Conservation (phyloP, 2,113 vertebrate species). For the Anas platyrhynchos region DNA sequence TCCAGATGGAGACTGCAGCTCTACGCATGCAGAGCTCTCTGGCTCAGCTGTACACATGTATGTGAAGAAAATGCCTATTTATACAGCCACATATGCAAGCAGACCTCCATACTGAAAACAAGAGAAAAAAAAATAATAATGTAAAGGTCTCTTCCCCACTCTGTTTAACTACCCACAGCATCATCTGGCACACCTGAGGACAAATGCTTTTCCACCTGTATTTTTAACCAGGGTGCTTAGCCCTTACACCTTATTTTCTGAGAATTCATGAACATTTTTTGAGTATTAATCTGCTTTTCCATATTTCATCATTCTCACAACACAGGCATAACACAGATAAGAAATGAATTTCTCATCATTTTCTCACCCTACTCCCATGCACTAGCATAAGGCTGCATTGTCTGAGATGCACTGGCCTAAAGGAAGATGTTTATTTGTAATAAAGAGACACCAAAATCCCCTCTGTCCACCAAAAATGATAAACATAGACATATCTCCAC, state of each 20-base stretch:
- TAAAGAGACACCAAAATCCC: slow-evolving; percentile 28
- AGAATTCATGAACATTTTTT: not conserved
- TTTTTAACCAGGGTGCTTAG: not conserved
- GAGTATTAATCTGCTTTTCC: not conserved
- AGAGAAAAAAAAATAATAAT: not conserved
- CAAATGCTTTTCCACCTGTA: not conserved
- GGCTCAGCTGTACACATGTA: not conserved
- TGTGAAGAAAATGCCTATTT: not conserved
- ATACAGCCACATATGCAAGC: not conserved
- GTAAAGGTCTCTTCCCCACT: not conserved
- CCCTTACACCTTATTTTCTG: not conserved
- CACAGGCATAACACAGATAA: not conserved
- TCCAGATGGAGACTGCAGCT: not conserved
- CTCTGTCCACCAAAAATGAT: not conserved
- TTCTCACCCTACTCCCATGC: not conserved
- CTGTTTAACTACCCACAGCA: not conserved
- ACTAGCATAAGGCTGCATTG: not conserved
- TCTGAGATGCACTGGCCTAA: not conserved
- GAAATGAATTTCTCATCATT: not conserved
- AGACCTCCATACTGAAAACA: not conserved
- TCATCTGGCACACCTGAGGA: not conserved
- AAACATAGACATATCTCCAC: not conserved
- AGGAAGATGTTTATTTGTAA: slow-evolving; percentile 31
- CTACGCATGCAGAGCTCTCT: not conserved
- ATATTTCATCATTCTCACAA: not conserved